Evolutionary conservation across 2,113 vertebrate species (phyloP).

Genomic region (Lagopus muta): DNA sequence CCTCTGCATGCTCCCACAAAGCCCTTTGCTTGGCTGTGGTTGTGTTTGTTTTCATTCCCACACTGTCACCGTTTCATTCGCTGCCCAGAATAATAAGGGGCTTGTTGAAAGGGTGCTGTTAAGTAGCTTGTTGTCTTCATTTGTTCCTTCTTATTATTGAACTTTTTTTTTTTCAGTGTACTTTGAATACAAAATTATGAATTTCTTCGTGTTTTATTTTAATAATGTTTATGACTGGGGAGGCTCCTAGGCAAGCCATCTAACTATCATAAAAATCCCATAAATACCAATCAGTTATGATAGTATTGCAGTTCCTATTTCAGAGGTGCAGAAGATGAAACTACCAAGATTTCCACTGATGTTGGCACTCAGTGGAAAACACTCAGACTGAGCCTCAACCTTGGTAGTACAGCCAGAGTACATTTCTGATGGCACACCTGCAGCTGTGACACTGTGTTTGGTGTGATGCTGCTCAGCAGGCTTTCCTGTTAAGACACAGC

Average conservation of each 20-base stretch:
- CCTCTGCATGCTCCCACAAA: background rate
- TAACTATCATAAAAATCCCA: background rate
- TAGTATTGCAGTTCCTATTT: background rate
- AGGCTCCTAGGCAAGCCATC: background rate
- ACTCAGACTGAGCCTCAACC: background rate
- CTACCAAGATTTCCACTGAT: background rate
- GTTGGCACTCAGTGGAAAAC: background rate
- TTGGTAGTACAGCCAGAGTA: background rate
- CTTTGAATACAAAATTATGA: background rate
- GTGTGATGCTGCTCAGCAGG: rapidly evolving
- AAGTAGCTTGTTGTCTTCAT: constrained; percentile 51
- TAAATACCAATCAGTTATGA: background rate
- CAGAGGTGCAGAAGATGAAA: background rate
- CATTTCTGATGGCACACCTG: background rate
- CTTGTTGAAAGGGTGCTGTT: constrained; percentile 50
- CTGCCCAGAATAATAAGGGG: constrained; percentile 54
- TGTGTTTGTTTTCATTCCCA: constrained; percentile 59
- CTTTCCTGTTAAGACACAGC: background rate
- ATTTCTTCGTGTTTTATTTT: background rate
- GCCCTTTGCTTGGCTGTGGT: constrained; percentile 15
- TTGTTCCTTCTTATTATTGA: constrained; percentile 15
- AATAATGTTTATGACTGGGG: background rate
- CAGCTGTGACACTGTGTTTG: rapidly evolving
- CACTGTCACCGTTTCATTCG: constrained; percentile 36
- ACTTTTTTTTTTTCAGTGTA: background rate